Evolutionary conservation across 2,113 vertebrate genomes (phyloP).

Genomic region (Hydrolagus affinis): DNA sequence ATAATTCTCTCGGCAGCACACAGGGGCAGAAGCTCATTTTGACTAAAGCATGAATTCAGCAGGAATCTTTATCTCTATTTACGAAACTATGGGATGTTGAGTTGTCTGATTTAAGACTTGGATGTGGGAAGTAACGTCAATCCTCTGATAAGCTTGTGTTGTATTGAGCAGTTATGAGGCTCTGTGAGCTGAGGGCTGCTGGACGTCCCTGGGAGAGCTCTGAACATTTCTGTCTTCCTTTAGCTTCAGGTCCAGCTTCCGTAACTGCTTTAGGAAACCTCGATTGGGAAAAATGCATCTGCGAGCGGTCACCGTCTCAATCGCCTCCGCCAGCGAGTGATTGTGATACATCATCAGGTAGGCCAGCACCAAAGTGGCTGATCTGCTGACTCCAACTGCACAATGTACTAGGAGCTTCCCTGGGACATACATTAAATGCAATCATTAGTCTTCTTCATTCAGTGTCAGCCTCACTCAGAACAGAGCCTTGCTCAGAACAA

Average conservation of each 20-base stretch:
- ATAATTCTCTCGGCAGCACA: too few relatives aligned
- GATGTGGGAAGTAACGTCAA: background rate
- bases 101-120: background rate
- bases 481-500: too few relatives aligned
- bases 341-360: constrained; percentile 63
- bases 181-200: background rate
- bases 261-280: constrained; percentile 63
- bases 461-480: too few relatives aligned
- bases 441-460: background rate
- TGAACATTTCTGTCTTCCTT: background rate
- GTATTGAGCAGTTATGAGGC: too few relatives aligned
- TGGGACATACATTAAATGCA: constrained; percentile 35
- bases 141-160: background rate
- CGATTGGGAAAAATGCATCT: constrained; percentile 67
- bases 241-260: constrained; percentile 50
- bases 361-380: constrained; percentile 61
- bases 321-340: constrained; percentile 52
- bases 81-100: background rate
- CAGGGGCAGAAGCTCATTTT: background rate
- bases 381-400: constrained; percentile 67
- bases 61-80: background rate
- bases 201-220: background rate
- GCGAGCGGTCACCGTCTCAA: constrained; percentile 52
- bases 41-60: background rate
- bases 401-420: constrained; percentile 63